phyloP scores from a whole-genome alignment of 2,113 vertebrate species.

The Megalops atlanticus region DNA sequence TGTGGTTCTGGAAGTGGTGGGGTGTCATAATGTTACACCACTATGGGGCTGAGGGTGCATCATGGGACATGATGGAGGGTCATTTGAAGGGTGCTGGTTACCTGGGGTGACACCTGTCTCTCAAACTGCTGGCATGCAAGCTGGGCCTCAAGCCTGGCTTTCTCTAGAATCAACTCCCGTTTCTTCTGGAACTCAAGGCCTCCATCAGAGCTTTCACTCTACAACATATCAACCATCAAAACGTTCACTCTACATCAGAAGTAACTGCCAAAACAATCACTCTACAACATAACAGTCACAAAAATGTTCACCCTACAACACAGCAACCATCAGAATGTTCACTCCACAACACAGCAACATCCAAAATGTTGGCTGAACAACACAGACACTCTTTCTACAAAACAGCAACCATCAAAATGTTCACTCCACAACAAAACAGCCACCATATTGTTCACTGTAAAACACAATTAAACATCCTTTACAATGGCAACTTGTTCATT shows the following conservation, averaged over 20 bases:
- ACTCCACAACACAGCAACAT: neutral
- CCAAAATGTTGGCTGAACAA: neutral
- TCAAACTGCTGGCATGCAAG: conserved; percentile 69
- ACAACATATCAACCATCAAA: conserved; percentile 48
- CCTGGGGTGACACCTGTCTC: conserved; percentile 68
- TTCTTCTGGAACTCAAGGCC: conserved; percentile 81
- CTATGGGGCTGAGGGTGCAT: neutral
- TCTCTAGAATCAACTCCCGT: conserved; percentile 74
- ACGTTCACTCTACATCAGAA: conserved; percentile 61
- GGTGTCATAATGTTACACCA: neutral
- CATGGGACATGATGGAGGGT: neutral
- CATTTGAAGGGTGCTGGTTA: conserved; percentile 39
- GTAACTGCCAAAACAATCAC: conserved; percentile 17
- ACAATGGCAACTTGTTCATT: too few species aligned
- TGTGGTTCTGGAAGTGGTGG: neutral
- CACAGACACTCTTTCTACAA: neutral
- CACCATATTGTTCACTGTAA: too few species aligned
- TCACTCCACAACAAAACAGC: neutral
- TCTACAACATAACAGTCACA: neutral
- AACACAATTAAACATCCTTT: too few species aligned
- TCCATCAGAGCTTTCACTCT: conserved; percentile 61
- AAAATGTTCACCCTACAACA: neutral
- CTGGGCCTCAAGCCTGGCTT: conserved; percentile 65
- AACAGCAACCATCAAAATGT: too few species aligned
- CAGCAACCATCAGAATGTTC: neutral